Evolutionary conservation across 1,140 invertebrate genomes (phyloP), one percentile per base, ranked within the genome.

Genomic region (Probaryconus sp.): DNA sequence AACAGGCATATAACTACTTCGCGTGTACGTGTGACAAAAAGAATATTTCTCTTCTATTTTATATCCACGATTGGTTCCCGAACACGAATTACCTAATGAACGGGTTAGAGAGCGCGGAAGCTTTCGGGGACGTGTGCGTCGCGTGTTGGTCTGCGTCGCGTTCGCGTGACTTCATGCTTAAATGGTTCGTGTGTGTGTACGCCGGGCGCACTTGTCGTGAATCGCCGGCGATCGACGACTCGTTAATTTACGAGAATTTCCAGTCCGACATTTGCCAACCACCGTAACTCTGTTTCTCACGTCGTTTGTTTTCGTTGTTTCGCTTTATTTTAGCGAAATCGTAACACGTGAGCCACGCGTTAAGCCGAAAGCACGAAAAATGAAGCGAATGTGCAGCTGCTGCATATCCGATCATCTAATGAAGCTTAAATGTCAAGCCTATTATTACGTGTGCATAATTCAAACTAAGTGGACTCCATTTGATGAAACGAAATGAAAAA

Each of bases 111-210:
- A n/a, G n/a, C n/a, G n/a, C n/a, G n/a, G n/a, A n/a, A n/a, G n/a
- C n/a, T n/a, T n/a, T n/a, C n/a, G n/a, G n/a, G n/a, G n/a, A n/a
- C n/a, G n/a, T n/a, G n/a, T n/a, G n/a, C n/a, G n/a, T n/a, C n/a
- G n/a, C n/a, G n/a, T n/a, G 2, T 13, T 14, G 65, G 60, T 63
- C 58, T 37, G 35, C 18, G 43, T 79, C 42, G 79, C 74, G 77
- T 79, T 85, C 72, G 83, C 81, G 78, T 83, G 82, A 85, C 77
- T 74, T 64, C 61, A 14, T 16, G 60, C 55, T 77, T 65, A 77
- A 79, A 77, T 67, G 47, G 38, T 60, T 35, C 28, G 53, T 45
- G 38, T 38, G 55, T 30, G 40, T 31, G 13, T 37, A 9, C 5
- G 13, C 17, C 47, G 53, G 69, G 64, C 58, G 51, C 58, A 65